phyloP scores from a whole-genome alignment of 1,140 invertebrate species.

The Drosophila parabipectinata region DNA sequence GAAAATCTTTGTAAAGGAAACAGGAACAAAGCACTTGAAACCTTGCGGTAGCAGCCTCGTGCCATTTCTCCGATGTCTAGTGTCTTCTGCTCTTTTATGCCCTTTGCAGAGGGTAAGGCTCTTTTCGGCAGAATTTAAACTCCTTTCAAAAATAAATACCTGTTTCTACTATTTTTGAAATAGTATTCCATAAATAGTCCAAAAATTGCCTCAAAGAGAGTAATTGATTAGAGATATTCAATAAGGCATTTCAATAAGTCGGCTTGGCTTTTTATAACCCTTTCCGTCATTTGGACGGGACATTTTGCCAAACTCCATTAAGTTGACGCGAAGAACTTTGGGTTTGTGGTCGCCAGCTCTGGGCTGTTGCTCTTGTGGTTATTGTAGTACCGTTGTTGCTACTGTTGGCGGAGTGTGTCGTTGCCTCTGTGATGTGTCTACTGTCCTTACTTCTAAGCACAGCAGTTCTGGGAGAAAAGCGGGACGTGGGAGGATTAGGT shows the following conservation, averaged over 20 bases:
- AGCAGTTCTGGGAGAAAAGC: background rate
- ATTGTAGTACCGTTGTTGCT: conserved; percentile 14
- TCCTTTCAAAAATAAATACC: background rate
- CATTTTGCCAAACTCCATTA: conserved; percentile 74
- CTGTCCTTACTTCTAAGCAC: background rate
- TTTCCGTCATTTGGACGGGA: conserved; percentile 7
- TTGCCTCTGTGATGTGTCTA: conserved; percentile 45
- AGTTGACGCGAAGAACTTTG: conserved; percentile 81
- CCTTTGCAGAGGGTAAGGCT: background rate
- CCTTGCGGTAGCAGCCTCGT: conserved; percentile 39
- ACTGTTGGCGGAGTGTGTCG: conserved; percentile 39
- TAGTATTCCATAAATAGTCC: too few species aligned
- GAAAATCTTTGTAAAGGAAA: conserved; percentile 68
- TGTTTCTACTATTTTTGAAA: too few species aligned
- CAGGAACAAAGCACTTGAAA: conserved; percentile 39
- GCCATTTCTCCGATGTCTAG: conserved; percentile 6
- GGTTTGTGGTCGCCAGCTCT: conserved; percentile 63
- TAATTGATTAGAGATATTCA: background rate
- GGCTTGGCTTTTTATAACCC: background rate
- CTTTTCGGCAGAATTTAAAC: background rate
- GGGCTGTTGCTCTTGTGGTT: conserved; percentile 19
- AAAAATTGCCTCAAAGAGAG: too few species aligned
- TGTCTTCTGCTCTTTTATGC: background rate
- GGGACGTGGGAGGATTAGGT: background rate
- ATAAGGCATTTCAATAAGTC: background rate